These are phyloP conservation scores for Allolobophora icterica DNA, from an alignment of 2,888 invertebrate species.

Conservation along the genomic window DNA sequence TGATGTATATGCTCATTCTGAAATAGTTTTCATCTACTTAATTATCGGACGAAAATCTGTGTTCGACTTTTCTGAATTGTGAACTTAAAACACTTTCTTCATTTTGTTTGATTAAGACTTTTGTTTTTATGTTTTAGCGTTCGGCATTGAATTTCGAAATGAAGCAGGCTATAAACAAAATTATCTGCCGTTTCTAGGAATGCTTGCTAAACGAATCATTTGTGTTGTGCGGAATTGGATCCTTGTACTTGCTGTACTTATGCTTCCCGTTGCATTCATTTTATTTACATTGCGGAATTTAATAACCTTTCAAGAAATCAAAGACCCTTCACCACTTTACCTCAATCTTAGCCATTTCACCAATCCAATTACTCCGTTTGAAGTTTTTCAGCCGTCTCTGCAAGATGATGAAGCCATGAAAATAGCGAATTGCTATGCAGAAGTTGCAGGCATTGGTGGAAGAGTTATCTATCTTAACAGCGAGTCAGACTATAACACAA, in stretches of 20 bases:
- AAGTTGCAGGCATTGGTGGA: not conserved
- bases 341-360: slow-evolving; percentile 45
- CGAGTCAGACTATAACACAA: not conserved
- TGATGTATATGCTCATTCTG: too few species aligned
- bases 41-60: not conserved
- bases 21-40: too few species aligned
- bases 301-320: slow-evolving; percentile 63
- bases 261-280: slow-evolving; percentile 73
- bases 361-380: slow-evolving; percentile 47
- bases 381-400: not conserved
- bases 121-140: not conserved
- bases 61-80: not conserved
- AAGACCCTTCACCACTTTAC: slow-evolving; percentile 51
- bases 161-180: slow-evolving; percentile 51
- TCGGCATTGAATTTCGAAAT: not conserved
- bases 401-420: not conserved
- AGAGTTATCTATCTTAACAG: slow-evolving; percentile 30
- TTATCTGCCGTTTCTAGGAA: slow-evolving; percentile 49
- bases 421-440: not conserved
- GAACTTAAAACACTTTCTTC: not conserved
- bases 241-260: slow-evolving; percentile 70
- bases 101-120: not conserved
- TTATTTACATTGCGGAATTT: slow-evolving; percentile 71
- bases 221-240: slow-evolving; percentile 61
- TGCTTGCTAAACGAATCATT: slow-evolving; percentile 52